Base-by-base conservation (phyloP, 53 echinoderm and acorn worm species). In the Astropecten irregularis region DNA sequence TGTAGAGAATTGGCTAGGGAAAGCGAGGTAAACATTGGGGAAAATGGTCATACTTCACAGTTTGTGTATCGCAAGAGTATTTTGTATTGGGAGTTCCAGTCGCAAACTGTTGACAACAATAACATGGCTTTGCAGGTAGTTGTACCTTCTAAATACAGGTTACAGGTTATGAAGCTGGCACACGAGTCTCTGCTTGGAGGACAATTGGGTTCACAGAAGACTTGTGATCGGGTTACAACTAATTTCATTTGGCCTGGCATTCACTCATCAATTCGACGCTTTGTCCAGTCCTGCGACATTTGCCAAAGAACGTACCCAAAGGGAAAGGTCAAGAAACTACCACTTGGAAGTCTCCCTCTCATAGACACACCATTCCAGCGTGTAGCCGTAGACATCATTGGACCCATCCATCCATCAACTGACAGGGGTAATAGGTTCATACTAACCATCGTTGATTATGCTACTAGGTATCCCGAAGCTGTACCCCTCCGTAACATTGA, bases 181-280 rank as follows among this genome's bases (percentile, higher is more conserved):
- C 83, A 90, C 52, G 91, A 90, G 46, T 86, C 86, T 4, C 82
- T 90, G 0, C 20, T 86, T 19, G 91, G 67, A n/a, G 86, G 90
- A 2, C 86, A 90, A 27, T 31, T 51, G 18, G 86, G 91, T 0
- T 21, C 34, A 9, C 47, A 90, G 66, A 86, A 86, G 40, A 86
- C 86, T 13, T 49, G 23, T 59, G 83, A 90, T 34, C 72, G 73
- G 31, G 56, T 90, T 5, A 49, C 31, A 0, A 44, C 73, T 2
- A 85, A 29, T 36, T 84, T 83, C 40, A 83, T 71, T 48, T 89
- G 86, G 85, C 82, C 79, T 14, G 71, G 86, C 22, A 33, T 76
- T 18, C 70, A 86, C 15, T 48, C 82, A 16, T 76, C 77, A 35
- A 44, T 86, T 5, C 38, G 46, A 20, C 82, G 86, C 29, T 85